These are phyloP conservation scores for Psilopogon haemacephalus DNA, from an alignment of 2,113 vertebrate species.

Conservation along the genomic window DNA sequence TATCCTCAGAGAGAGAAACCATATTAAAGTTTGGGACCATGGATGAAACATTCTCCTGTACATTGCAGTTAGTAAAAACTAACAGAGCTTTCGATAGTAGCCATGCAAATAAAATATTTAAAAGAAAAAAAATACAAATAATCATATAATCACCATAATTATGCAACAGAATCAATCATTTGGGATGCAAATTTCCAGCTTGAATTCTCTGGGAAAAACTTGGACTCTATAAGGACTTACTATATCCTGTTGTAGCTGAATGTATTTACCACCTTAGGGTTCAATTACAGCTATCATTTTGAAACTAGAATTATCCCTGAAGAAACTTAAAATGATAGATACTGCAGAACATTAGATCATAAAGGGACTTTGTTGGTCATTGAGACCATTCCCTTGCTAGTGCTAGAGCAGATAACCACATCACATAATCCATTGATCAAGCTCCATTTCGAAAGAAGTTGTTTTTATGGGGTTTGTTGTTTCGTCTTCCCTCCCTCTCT, in stretches of 20 bases:
- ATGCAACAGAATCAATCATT: not conserved
- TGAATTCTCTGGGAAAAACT: not conserved
- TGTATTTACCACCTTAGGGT: not conserved
- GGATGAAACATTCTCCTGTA: not conserved
- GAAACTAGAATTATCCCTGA: constrained; percentile 27
- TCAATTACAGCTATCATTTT: constrained; percentile 24
- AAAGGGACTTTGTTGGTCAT: constrained; percentile 37
- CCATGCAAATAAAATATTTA: not conserved
- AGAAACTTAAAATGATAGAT: constrained; percentile 29
- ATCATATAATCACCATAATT: not conserved
- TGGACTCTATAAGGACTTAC: not conserved
- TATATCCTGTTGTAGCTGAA: not conserved
- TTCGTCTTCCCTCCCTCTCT: not conserved
- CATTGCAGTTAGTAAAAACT: not conserved
- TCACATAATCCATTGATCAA: constrained; percentile 21
- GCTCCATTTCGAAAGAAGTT: not conserved
- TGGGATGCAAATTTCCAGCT: not conserved
- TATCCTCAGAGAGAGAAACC: not conserved
- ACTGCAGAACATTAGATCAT: not conserved
- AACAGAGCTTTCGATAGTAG: not conserved
- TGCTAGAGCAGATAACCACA: constrained; percentile 8
- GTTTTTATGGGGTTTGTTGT: not conserved
- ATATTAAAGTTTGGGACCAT: not conserved
- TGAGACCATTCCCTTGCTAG: constrained; percentile 11
- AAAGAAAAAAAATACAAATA: not conserved